phyloP scores from a whole-genome alignment of 2,888 invertebrate genomes.

The Gastrophysa polygoni region DNA sequence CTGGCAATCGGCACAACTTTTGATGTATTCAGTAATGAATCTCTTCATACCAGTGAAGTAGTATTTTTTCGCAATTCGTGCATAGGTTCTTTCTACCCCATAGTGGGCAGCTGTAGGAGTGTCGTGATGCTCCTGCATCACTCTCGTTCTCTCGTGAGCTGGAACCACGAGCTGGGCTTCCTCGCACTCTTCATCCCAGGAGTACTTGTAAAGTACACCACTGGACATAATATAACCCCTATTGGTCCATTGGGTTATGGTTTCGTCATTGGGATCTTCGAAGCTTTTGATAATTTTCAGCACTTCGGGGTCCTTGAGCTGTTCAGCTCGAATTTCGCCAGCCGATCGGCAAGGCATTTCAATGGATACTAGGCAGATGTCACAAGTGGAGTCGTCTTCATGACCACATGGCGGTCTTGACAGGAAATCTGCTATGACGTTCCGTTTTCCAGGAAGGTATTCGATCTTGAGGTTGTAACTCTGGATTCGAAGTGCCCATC shows the following conservation, averaged over 20 bases:
- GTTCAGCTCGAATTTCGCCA: no score
- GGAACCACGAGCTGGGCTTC: constrained; percentile 35
- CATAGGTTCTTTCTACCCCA: constrained; percentile 28
- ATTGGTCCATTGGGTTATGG: constrained; percentile 1
- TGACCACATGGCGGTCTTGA: constrained; percentile 20
- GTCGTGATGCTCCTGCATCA: constrained; percentile 32
- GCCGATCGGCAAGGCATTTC: constrained; percentile 1
- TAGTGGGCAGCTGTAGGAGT: constrained; percentile 37
- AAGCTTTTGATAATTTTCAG: neutral
- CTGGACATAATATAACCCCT: constrained; percentile 3
- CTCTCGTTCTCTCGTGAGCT: neutral
- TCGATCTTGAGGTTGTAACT: constrained; percentile 16
- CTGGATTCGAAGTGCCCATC: constrained; percentile 23
- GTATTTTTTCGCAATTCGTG: constrained; percentile 24
- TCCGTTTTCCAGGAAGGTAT: constrained; percentile 18
- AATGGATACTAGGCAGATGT: constrained; percentile 1
- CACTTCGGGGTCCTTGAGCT: no score
- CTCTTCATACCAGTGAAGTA: constrained; percentile 32
- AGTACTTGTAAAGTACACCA: constrained; percentile 32
- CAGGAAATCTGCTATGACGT: constrained; percentile 17
- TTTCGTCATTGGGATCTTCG: neutral
- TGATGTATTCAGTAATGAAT: constrained; percentile 14
- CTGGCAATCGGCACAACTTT: no score
- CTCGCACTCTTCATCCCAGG: constrained; percentile 28
- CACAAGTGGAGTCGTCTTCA: neutral